A percentile compares a stretch with the other conserved stretches of the same genome.
Conservation (phyloP, 2,113 vertebrate species). For the Aptenodytes forsteri region DNA sequence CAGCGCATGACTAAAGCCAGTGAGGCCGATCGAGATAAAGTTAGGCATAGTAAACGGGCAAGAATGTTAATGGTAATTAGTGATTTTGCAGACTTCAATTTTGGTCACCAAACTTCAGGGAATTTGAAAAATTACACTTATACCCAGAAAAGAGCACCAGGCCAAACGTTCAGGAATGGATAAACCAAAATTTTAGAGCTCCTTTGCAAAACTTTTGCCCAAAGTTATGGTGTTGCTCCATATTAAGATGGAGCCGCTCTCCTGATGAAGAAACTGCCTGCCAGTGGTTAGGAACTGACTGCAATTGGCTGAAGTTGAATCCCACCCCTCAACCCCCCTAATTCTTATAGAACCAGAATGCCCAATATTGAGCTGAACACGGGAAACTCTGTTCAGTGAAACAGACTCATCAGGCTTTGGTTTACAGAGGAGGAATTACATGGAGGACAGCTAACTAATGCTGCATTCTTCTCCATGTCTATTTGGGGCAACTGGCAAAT, state of each 20-base stretch:
- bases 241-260: not conserved
- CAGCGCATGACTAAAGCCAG: not conserved
- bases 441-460: not conserved
- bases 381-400: not conserved
- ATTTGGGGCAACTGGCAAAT: not conserved
- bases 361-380: not conserved
- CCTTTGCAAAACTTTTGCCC: not conserved
- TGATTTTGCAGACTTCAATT: not conserved
- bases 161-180: rapidly evolving
- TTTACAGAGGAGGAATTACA: not conserved
- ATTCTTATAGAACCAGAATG: not conserved
- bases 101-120: not conserved
- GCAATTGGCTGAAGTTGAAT: not conserved
- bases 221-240: not conserved
- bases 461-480: not conserved
- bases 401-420: not conserved
- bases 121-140: not conserved
- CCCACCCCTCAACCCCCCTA: rapidly evolving
- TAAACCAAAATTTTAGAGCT: not conserved
- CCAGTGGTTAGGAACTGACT: not conserved
- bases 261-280: not conserved
- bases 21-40: not conserved
- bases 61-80: not conserved
- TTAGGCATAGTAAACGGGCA: not conserved
- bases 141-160: not conserved